Base-by-base conservation (phyloP, 2,888 invertebrate species). In the Campopleginae sp. region DNA sequence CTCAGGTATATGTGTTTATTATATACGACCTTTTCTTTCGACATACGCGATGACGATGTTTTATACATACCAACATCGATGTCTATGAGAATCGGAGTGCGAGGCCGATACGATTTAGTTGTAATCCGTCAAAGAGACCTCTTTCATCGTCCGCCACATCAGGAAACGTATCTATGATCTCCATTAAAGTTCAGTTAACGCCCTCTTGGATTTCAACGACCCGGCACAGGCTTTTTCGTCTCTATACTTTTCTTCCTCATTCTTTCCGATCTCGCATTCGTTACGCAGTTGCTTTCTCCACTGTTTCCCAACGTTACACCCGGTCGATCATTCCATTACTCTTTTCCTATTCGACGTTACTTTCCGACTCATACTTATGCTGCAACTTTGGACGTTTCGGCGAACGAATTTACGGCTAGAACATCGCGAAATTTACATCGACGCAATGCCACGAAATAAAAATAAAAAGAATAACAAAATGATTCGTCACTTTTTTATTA, bases 131-230 rank as follows among this genome's bases (percentile, higher is more conserved):
- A 93, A 92, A 93, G 93, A 92, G 93, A 91, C 90, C 91, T 92
- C 92, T 92, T 91, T 92, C 89, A 91, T 85, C 91, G 89, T 90
- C 89, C 90, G 91, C 88, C 89, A 54, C 54, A 54, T 54, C 3
- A 86, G 80, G 78, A 84, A 88, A 88, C 87, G 86, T 93, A 93
- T 93, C 93, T 93, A 87, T 89, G 91, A 93, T 93, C 93, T 93
- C 93, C 93, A 93, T 93, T 94, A 94, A 92, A 92, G 90, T 93
- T 92, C 89, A 91, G 93, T 93, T 93, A 92, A 94, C 93, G 93
- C 93, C 93, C 92, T 92, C 92, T 91, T 91, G 90, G 89, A 88
- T 90, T 81, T 85, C 87, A 82, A 79, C 81, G 84, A 79, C 81
- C 38, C 38, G 38, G 63, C 68, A 46, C 48, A 51, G 82, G 72